These are phyloP conservation scores for Rattus norvegicus DNA, from an alignment of 2,113 vertebrate species.

Conservation along the genomic window GRCr8 NC_086021.1:86258001-86258500, in stretches of 20 bases:
- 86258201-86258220: not conserved
- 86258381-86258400: not conserved
- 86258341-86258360: not conserved
- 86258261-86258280: not conserved
- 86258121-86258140: not conserved
- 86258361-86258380: not conserved
- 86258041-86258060: constrained; percentile 56
- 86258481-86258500: not conserved
- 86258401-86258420: not conserved
- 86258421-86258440: not conserved
- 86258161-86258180: not conserved
- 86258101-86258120: constrained; percentile 8
- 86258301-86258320: not conserved
- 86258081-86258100: constrained; percentile 54
- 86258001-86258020: constrained; percentile 69
- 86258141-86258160: not conserved
- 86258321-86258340: not conserved
- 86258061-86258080: constrained; percentile 60
- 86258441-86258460: not conserved
- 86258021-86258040: constrained; percentile 67
- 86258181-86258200: not conserved
- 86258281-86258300: not conserved
- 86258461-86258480: not conserved
- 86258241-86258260: not conserved
- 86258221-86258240: not conserved